Base-by-base conservation (phyloP, 35 echinoderm and acorn worm genomes). In the Heliocidaris erythrogramma region DNA sequence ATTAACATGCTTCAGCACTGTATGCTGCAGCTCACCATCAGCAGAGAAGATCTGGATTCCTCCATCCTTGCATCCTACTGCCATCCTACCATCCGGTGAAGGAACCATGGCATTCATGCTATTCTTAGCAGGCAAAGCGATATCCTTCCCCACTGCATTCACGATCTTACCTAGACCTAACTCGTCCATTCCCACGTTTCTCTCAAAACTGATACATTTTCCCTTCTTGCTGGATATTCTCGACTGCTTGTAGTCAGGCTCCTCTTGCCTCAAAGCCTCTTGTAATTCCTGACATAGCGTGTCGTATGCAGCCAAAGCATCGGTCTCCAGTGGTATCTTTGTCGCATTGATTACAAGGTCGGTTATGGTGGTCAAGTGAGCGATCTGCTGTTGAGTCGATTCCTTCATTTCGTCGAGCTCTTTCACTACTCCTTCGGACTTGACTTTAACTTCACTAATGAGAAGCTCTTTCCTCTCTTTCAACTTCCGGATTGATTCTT, bases 191-290 rank as follows among this genome's bases (percentile, higher is more conserved):
- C 9, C 52, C 2, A 56, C 52, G 52, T 56, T 12, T 14, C 52
- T 56, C 52, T 56, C 14, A 12, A 56, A 56, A 11, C 7, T 11
- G 2, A 56, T 10, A 56, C 52, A 13, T 56, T 56, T 56, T 56
- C 52, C 52, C 13, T 56, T 56, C 52, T 56, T 56, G 52, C 52
- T 56, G 1, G 52, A 56, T 56, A 12, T 7, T 10, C 52, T 56
- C 32, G 89, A 35, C 89, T 47, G 89, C 48, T 91, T 21, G 89
- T 91, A 91, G 48, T 91, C 89, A 24, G 89, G 89, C 9, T 91
- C 89, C 2, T 48, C 48, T 21, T 91, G 17, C 0, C 5, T 35
- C 31, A 91, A 14, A 48, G 32, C 32, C 17, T 49, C 17, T 49
- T 91, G 31, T 21, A 91, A 91, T 9, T 91, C 5, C 48, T 91